phyloP scores from a whole-genome alignment of 2,888 invertebrate species.

The Nysson spinosus region DNA sequence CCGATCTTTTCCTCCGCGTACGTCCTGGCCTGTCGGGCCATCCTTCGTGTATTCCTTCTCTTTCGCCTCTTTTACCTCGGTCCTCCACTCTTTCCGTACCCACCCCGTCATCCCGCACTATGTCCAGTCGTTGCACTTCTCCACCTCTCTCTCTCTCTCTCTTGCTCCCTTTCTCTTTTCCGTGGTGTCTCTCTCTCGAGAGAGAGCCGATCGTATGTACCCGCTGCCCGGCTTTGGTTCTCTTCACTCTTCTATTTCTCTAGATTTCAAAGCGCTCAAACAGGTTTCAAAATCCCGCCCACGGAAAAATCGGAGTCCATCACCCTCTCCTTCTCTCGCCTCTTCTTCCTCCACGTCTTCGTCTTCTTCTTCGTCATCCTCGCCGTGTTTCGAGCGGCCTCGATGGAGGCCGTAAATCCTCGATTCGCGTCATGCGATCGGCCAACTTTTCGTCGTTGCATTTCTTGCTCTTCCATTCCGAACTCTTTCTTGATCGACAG shows the following conservation, averaged over 20 bases:
- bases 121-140: conserved; percentile 15
- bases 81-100: conserved; percentile 20
- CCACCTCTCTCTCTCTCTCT: conserved; percentile 19
- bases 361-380: not conserved
- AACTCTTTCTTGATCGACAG: no score
- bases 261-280: conserved; percentile 76
- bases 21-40: conserved; percentile 46
- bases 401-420: conserved; percentile 51
- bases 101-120: conserved; percentile 13
- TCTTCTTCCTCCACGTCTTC: conserved; percentile 15
- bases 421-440: conserved; percentile 39
- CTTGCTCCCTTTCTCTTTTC: conserved; percentile 20
- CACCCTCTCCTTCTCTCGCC: not conserved
- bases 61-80: conserved; percentile 1
- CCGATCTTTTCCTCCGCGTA: conserved; percentile 60
- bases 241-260: conserved; percentile 67
- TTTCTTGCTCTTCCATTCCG: not conserved
- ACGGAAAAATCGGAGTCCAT: conserved; percentile 71
- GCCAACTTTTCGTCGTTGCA: conserved; percentile 57
- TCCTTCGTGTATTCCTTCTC: conserved; percentile 36
- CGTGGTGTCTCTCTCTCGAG: conserved; percentile 39
- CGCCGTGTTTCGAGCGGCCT: conserved; percentile 17
- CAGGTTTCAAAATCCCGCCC: conserved; percentile 77
- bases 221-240: conserved; percentile 60
- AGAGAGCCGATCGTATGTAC: conserved; percentile 25